phyloP scores from a whole-genome alignment of 1,140 invertebrate genomes.

The Trypoxylus dichotomus region DNA sequence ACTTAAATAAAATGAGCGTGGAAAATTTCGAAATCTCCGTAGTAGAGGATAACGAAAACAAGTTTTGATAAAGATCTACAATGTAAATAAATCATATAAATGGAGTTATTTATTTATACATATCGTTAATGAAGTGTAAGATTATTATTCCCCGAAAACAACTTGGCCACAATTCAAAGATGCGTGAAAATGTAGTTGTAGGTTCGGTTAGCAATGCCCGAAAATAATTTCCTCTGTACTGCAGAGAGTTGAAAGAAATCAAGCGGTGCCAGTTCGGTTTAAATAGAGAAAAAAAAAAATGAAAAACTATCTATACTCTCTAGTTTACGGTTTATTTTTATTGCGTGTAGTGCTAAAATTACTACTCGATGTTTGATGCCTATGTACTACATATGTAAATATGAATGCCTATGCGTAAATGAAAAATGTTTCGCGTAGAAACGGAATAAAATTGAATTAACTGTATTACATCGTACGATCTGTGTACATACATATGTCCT shows the following conservation, averaged over 20 bases:
- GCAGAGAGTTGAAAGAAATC: background rate
- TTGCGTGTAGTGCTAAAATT: constrained; percentile 8
- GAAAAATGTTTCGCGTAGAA: background rate
- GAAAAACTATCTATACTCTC: background rate
- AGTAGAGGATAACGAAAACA: background rate
- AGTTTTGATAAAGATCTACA: constrained; percentile 14
- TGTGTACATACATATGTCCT: background rate
- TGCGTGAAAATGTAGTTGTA: background rate
- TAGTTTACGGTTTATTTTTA: constrained; percentile 15
- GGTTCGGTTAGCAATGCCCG: background rate
- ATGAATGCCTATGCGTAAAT: background rate
- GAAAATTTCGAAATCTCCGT: constrained; percentile 8
- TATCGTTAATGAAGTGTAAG: constrained; percentile 16
- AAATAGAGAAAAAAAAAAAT: background rate
- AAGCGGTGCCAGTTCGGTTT: background rate
- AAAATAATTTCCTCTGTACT: background rate
- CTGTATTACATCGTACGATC: too few relatives aligned
- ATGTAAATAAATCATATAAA: constrained; percentile 23
- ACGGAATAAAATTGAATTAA: too few relatives aligned
- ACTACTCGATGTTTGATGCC: background rate
- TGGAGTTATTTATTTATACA: constrained; percentile 9
- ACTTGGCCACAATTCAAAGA: constrained; percentile 12
- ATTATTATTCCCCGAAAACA: constrained; percentile 19
- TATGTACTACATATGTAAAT: background rate
- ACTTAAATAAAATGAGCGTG: constrained; percentile 11